phyloP scores from a whole-genome alignment of 1,140 invertebrate species.

The Trichonephila clavata region DNA sequence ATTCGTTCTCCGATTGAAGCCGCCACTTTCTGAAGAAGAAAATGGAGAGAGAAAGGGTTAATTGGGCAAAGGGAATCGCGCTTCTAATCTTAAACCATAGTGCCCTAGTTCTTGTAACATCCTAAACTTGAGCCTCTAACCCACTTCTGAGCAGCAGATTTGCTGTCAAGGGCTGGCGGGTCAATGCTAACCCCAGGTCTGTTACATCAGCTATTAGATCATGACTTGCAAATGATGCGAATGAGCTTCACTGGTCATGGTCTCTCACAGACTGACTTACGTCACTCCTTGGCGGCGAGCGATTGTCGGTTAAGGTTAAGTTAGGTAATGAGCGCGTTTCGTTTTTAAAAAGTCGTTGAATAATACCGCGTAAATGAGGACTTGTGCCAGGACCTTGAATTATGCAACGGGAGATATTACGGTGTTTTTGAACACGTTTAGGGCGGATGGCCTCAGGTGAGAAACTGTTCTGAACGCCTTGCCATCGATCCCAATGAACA shows the following conservation, averaged over 20 bases:
- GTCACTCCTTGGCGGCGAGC: background rate
- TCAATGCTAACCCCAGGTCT: slow-evolving; percentile 56
- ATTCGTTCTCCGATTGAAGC: background rate
- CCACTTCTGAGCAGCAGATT: background rate
- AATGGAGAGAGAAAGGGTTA: background rate
- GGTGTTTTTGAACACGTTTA: slow-evolving; percentile 8
- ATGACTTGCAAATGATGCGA: slow-evolving; percentile 23
- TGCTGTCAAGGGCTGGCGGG: slow-evolving; percentile 60
- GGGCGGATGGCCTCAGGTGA: too few species aligned
- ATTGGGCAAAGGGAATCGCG: background rate
- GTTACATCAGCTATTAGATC: slow-evolving; percentile 61
- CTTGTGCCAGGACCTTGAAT: slow-evolving; percentile 34
- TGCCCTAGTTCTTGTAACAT: slow-evolving; percentile 29
- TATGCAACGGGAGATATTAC: slow-evolving; percentile 39
- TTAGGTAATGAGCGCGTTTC: slow-evolving; percentile 29
- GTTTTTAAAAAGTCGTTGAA: slow-evolving; percentile 10
- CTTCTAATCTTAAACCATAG: background rate
- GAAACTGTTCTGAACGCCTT: too few species aligned
- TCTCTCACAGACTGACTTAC: slow-evolving; percentile 26
- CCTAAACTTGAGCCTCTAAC: slow-evolving; percentile 57
- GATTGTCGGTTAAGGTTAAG: slow-evolving; percentile 43
- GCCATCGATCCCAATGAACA: too few species aligned
- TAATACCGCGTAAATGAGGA: slow-evolving; percentile 7
- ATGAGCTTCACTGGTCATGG: slow-evolving; percentile 26
- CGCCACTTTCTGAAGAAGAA: background rate